phyloP scores from a whole-genome alignment of 2,113 vertebrate species.

The Crocuta crocuta region DNA sequence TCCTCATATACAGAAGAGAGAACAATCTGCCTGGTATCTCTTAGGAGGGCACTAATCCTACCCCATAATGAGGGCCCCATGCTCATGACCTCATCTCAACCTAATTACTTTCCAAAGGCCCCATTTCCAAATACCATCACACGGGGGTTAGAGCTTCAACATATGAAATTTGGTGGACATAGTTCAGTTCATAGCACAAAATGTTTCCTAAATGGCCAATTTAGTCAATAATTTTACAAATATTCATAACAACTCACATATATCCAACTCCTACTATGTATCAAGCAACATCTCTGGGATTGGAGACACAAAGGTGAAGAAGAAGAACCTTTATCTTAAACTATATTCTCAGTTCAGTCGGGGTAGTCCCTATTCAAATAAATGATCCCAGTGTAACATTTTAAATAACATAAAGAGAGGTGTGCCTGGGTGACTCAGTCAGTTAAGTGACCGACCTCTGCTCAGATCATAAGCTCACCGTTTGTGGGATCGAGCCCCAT shows the following conservation, averaged over 20 bases:
- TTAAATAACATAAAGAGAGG: not conserved
- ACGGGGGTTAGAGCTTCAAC: not conserved
- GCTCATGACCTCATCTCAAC: not conserved
- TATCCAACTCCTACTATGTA: not conserved
- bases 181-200: not conserved
- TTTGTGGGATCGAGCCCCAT: too few species aligned
- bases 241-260: not conserved
- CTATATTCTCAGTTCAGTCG: not conserved
- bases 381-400: not conserved
- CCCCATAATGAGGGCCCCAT: not conserved
- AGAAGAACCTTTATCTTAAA: not conserved
- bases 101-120: not conserved
- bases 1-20: not conserved
- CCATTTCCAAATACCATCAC: not conserved
- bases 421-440: too few species aligned
- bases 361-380: not conserved
- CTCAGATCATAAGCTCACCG: too few species aligned
- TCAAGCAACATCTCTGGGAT: not conserved
- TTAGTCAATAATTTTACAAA: not conserved
- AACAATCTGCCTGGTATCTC: not conserved
- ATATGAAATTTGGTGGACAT: not conserved
- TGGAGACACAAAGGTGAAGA: not conserved
- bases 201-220: not conserved
- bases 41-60: not conserved
- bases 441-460: too few species aligned